These are phyloP conservation scores for Pholis gunnellus DNA, from an alignment of 2,113 vertebrate species.

Conservation along the genomic window DNA sequence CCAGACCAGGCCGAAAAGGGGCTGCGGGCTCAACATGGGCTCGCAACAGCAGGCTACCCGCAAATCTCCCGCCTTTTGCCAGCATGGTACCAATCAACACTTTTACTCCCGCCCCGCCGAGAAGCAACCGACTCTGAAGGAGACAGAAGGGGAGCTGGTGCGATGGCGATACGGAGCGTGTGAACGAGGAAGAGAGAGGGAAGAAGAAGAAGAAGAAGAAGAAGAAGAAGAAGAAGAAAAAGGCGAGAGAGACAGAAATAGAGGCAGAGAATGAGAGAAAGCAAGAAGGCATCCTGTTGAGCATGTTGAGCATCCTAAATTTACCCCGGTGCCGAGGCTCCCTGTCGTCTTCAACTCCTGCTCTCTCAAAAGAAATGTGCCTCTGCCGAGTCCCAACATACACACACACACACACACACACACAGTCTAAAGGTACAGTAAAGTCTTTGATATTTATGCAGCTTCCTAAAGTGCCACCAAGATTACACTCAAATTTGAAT, in stretches of 20 bases:
- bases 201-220: background rate
- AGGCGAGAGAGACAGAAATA: conserved; percentile 56
- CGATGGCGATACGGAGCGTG: conserved; percentile 52
- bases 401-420: conserved; percentile 25
- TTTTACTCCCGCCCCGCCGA: conserved; percentile 68
- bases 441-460: conserved; percentile 22
- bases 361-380: conserved; percentile 60
- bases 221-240: background rate
- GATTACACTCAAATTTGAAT: conserved; percentile 38
- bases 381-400: conserved; percentile 20
- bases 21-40: conserved; percentile 49
- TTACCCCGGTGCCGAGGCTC: conserved; percentile 44
- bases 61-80: conserved; percentile 72
- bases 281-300: conserved; percentile 47
- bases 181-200: conserved; percentile 39
- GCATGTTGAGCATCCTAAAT: conserved; percentile 59
- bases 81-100: conserved; percentile 83
- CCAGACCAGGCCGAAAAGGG: conserved; percentile 58
- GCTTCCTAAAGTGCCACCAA: conserved; percentile 14
- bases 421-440: conserved; percentile 33
- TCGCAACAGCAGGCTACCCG: conserved; percentile 55
- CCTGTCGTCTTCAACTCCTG: conserved; percentile 49
- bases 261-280: conserved; percentile 47
- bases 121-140: conserved; percentile 70
- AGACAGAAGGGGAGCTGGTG: conserved; percentile 64